Evolutionary conservation across 2,113 vertebrate genomes (phyloP).

Genomic region (Rynchops niger): DNA sequence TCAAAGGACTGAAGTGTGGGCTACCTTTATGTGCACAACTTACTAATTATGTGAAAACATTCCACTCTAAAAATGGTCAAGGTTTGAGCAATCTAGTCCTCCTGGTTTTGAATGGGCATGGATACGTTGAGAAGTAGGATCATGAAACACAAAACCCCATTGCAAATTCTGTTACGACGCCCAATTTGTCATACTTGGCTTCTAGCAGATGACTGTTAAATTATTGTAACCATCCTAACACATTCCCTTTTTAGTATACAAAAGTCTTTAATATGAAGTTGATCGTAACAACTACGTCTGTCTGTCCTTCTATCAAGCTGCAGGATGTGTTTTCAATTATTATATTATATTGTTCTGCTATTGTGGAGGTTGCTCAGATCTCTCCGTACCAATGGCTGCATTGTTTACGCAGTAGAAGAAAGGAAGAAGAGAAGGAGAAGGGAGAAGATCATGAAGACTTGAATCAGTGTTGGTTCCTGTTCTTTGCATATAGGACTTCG

Average conservation of each 20-base stretch:
- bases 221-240: neutral
- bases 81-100: neutral
- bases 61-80: neutral
- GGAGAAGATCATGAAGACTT: neutral
- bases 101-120: neutral
- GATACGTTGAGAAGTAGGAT: neutral
- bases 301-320: neutral
- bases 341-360: neutral
- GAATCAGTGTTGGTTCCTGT: neutral
- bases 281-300: neutral
- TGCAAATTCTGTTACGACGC: neutral
- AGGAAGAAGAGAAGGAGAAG: neutral
- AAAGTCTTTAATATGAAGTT: neutral
- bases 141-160: neutral
- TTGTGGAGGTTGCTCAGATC: neutral
- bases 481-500: neutral
- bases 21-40: neutral
- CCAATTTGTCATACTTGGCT: neutral
- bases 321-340: neutral
- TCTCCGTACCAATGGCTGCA: neutral
- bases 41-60: neutral
- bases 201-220: neutral
- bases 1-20: neutral
- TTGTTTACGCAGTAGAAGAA: neutral
- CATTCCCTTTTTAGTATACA: neutral